Percentiles rank a stretch among this genome's conserved stretches.
These are phyloP conservation scores for Mus spretus DNA, from an alignment of 2,797 vertebrate species.

Conservation along the genomic window DNA sequence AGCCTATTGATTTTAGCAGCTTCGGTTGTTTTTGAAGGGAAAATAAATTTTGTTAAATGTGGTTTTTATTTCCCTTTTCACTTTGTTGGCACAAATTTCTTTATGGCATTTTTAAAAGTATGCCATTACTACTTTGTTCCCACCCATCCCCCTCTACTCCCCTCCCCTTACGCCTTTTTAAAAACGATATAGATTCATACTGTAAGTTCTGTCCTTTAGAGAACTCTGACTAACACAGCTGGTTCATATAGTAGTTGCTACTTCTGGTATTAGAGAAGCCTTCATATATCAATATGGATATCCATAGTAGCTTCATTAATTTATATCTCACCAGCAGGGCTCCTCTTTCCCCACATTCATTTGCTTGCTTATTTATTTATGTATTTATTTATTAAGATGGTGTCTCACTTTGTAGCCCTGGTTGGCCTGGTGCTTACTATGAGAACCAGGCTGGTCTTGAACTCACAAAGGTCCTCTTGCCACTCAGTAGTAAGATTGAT, in stretches of 20 bases:
- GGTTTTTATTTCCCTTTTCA: background rate
- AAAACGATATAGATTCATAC: background rate
- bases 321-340: background rate
- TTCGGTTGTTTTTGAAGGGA: constrained; percentile 20
- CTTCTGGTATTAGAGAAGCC: too few relatives aligned
- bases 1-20: constrained; percentile 25
- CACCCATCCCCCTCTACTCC: too few relatives aligned
- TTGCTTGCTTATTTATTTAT: background rate
- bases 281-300: background rate
- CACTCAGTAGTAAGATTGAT: background rate
- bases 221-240: background rate
- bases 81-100: background rate
- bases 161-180: background rate
- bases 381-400: too few relatives aligned
- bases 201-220: background rate
- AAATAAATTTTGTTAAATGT: background rate
- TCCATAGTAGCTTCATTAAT: background rate
- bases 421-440: background rate
- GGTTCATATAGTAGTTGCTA: background rate
- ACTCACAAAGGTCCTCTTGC: background rate
- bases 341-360: background rate
- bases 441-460: background rate
- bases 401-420: background rate
- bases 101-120: background rate
- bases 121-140: background rate